Base-by-base conservation (phyloP, 1,140 invertebrate genomes). In the Hydropsyche tenuis region DNA sequence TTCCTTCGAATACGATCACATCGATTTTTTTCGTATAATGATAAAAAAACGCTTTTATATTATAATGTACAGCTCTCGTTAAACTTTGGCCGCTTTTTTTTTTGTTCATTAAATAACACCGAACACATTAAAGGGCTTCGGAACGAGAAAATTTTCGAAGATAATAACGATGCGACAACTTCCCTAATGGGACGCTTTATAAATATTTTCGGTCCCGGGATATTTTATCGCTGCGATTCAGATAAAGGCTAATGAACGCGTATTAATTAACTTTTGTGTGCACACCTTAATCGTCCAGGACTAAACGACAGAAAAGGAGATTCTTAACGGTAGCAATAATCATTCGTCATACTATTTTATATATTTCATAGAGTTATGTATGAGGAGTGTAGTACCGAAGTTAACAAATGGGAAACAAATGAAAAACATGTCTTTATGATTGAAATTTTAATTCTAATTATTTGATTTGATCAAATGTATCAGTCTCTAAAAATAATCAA, bases 231-330 rank as follows among this genome's bases (percentile, higher is more conserved):
- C 11, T 22, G 20, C 22, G 30, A 22, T 60, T 48, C 45, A 60
- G 56, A 60, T 60, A 60, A 60, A 60, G 56, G 56, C 56, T 60
- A 60, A 60, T 60, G 56, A 60, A 60, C 22, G 30, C 30, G 56
- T 60, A 60, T 60, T 60, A 60, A 60, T 60, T 60, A 60, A 60
- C 56, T 25, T 60, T 60, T 60, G 56, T 60, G 30, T 37, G 30
- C 3, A 60, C 22, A 60, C 56, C 56, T 60, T 60, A 60, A 60
- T 22, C 56, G 56, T 60, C 22, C 12, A 25, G 9, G 56, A n/a
- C 22, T 7, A 25, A 14, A 60, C 20, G 22, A 9, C 30, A 37
- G 30, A 3, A 9, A 37, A 9, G 30, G 9, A 37, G 3, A 37
- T 37, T 37, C 30, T 37, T 37, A 37, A 37, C 30, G 3, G 30